phyloP scores from a whole-genome alignment of 2,797 vertebrate genomes.

The Taenioides sp. region DNA sequence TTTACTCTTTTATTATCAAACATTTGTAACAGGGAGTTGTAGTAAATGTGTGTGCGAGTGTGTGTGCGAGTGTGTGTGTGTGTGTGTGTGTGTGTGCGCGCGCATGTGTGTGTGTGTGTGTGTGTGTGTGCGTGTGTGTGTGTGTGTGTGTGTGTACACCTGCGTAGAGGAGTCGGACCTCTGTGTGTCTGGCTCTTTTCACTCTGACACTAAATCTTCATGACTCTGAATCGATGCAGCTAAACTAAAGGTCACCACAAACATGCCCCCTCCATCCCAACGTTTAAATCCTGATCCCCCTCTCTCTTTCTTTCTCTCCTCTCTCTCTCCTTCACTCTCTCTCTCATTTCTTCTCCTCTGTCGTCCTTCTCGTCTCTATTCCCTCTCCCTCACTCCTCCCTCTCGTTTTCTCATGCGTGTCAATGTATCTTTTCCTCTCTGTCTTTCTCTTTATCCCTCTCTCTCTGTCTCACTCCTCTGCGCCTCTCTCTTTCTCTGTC shows the following conservation, averaged over 20 bases:
- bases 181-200: conserved; percentile 2
- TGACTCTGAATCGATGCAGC: conserved; percentile 50
- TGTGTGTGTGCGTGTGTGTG: not conserved
- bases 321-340: not conserved
- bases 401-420: too few relatives aligned
- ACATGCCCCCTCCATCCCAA: conserved; percentile 38
- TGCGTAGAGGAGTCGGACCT: not conserved
- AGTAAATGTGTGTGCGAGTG: too few relatives aligned
- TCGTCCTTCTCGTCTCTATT: not conserved
- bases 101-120: too few relatives aligned
- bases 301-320: not conserved
- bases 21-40: too few relatives aligned
- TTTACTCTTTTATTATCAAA: not conserved
- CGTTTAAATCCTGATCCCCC: conserved; percentile 30
- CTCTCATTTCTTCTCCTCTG: not conserved
- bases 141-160: too few relatives aligned
- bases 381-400: not conserved
- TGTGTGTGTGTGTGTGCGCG: too few relatives aligned
- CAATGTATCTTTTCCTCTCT: not conserved
- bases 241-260: conserved; percentile 60
- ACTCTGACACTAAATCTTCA: conserved; percentile 54
- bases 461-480: not conserved
- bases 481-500: not conserved
- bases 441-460: not conserved
- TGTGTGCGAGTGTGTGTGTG: too few relatives aligned